Conservation (phyloP, 2,113 vertebrate genomes). For the Melanotaenia duboulayi region DNA sequence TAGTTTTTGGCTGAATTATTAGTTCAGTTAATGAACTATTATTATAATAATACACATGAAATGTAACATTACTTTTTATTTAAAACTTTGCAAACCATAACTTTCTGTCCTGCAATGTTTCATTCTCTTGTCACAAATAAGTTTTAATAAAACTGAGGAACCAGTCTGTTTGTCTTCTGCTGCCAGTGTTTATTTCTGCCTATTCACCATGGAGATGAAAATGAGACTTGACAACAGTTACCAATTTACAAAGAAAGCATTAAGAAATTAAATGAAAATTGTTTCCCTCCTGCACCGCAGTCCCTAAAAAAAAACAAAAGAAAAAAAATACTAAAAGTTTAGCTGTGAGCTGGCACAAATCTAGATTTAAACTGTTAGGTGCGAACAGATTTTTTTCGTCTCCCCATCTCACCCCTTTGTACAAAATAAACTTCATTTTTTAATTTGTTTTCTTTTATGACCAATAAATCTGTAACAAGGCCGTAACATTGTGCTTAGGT, state of each 20-base stretch:
- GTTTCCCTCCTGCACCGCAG: constrained; percentile 18
- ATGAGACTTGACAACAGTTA: constrained; percentile 31
- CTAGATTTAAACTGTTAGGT: constrained; percentile 24
- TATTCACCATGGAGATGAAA: constrained; percentile 72
- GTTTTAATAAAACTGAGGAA: constrained; percentile 13
- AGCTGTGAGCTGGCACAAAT: constrained; percentile 34
- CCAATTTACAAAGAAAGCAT: constrained; percentile 14
- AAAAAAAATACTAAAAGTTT: constrained; percentile 39
- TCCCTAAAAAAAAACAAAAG: too few species aligned
- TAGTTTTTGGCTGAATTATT: constrained; percentile 24
- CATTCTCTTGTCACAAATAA: constrained; percentile 5
- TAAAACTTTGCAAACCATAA: constrained; percentile 1
- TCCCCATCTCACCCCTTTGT: constrained; percentile 56
- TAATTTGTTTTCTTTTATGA: constrained; percentile 82
- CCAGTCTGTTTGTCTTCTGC: constrained; percentile 13
- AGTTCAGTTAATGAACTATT: not conserved
- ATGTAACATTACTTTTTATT: constrained; percentile 14
- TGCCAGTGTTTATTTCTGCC: constrained; percentile 45
- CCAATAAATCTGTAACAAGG: constrained; percentile 83
- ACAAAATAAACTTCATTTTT: constrained; percentile 79
- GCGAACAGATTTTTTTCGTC: constrained; percentile 48
- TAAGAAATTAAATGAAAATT: constrained; percentile 29
- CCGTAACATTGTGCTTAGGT: constrained; percentile 27
- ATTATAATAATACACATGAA: not conserved
- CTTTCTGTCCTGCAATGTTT: constrained; percentile 11